Base-by-base conservation (phyloP, 2,888 invertebrate genomes). In the Heteromyza rotundicornis region DNA sequence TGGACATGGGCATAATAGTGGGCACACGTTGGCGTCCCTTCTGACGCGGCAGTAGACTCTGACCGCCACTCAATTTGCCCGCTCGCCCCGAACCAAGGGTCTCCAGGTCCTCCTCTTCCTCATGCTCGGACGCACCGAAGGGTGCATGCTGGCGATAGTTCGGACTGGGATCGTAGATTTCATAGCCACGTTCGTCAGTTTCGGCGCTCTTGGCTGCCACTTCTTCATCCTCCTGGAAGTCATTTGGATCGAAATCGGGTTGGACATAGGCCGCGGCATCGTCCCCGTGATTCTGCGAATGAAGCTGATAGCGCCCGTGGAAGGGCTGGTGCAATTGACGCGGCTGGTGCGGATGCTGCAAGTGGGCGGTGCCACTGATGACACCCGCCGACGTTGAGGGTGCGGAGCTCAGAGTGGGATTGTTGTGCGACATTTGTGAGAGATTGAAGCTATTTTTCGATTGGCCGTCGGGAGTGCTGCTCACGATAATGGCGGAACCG, bases 381-480 rank as follows among this genome's bases (percentile, higher is more conserved):
- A 68, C 22, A 19, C 68, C 72, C 16, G 73, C 74, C 22, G 75
- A 77, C n/a, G 77, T 80, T 2, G 80, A 77, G 49, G 80, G 80
- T 53, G 77, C 67, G 10, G 78, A 80, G 36, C 67, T 69, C 44
- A 71, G 66, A 40, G 71, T 69, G 62, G 64, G 68, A 59, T 72
- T 73, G 53, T 71, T 68, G 64, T 73, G 74, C 52, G 72, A 67
- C 61, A 66, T 66, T 64, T 70, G 68, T 17, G 71, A 69, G 23
- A 68, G 66, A 53, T 71, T 72, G 59, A 67, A 71, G 58, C 73
- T 72, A 55, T 72, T 68, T 63, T 73, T 72, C 51, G 74, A 71
- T 20, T 76, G 73, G 3, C 72, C 76, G 64, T 78, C 80, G 10
- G 81, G 81, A 5, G 80, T 81, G 66, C 80, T 82, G 72, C 76